Base-by-base conservation (phyloP, 2,888 invertebrate genomes). In the Cataglyphis cursor region DNA sequence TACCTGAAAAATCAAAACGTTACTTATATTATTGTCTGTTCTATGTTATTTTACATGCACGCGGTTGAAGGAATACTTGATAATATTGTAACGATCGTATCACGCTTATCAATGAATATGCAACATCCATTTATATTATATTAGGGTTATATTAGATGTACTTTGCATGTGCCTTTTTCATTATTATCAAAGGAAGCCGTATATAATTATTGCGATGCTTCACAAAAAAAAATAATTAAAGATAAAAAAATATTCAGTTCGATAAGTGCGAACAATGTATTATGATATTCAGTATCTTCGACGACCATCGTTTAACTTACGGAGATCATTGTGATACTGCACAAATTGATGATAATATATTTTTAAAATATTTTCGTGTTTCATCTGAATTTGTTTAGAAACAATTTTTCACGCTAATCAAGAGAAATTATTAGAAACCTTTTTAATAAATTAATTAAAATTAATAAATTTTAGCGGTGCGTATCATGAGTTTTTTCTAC, bases 1-100 rank as follows among this genome's bases (percentile, higher is more conserved):
- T 95, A 95, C 95, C 95, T 95, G 95, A 95, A 87, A 88, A 90
- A 90, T 90, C 90, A 90, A 90, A 90, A 90, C 66, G 86, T 85
- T 84, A 87, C 86, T 85, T 90, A 90, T 82, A 74, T 41, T 21
- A 48, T 78, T 73, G 28, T 12, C 35, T 66, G 28, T 65, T 59
- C 24, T 59, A 75, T n/a, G 38, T 80, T 82, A 78, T 51, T 24
- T 61, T 76, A 76, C 21, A 51, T 65, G 28, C 59, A 78, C 80
- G 82, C 78, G 78, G 64, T 76, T 65, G 41, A 81, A 82, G 82
- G 57, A 41, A 59, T 74, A 76, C 62, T 70, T 72, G 78, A 41
- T 78, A 81, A 81, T 81, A 81, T 65, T 72, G 76, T 80, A n/a
- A 85, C 35, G 76, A 83, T 87, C 87, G 81, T 87, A 57, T 88